Evolutionary conservation across 2,888 invertebrate genomes (phyloP).

Genomic region (Dryadula phaetusa): DNA sequence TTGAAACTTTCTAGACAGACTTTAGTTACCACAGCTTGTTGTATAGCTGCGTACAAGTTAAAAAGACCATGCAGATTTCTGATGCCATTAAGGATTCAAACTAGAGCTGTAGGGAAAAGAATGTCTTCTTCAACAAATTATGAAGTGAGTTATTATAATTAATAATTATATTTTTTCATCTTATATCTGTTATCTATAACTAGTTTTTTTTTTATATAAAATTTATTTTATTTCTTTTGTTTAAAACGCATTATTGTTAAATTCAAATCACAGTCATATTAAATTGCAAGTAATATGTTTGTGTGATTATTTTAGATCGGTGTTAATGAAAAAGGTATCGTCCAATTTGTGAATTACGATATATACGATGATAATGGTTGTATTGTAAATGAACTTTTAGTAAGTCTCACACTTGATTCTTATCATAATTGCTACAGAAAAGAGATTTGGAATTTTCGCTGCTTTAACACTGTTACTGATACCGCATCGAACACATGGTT

Average conservation of each 20-base stretch:
- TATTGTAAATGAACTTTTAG: slow-evolving; percentile 55
- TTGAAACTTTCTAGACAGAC: slow-evolving; percentile 86
- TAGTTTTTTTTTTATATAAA: background rate
- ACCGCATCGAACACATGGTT: slow-evolving; percentile 62
- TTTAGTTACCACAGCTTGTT: slow-evolving; percentile 86
- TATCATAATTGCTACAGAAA: slow-evolving; percentile 58
- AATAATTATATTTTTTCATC: background rate
- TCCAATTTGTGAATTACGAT: slow-evolving; percentile 78
- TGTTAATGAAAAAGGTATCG: slow-evolving; percentile 70
- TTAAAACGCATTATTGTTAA: no score
- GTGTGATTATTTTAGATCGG: slow-evolving; percentile 51
- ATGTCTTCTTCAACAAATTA: slow-evolving; percentile 85
- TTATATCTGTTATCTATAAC: background rate
- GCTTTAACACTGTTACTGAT: slow-evolving; percentile 58
- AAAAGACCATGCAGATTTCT: slow-evolving; percentile 88
- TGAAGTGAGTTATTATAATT: slow-evolving; percentile 85
- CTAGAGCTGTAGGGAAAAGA: slow-evolving; percentile 88
- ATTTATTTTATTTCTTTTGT: no score
- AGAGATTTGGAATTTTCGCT: slow-evolving; percentile 56
- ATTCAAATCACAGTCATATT: no score
- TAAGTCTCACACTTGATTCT: slow-evolving; percentile 39
- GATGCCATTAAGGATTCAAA: slow-evolving; percentile 88
- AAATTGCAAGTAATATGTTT: no score
- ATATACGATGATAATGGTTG: slow-evolving; percentile 79
- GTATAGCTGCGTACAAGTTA: slow-evolving; percentile 87